phyloP scores from a whole-genome alignment of 2,113 vertebrate species.

The Dipodomys spectabilis region DNA sequence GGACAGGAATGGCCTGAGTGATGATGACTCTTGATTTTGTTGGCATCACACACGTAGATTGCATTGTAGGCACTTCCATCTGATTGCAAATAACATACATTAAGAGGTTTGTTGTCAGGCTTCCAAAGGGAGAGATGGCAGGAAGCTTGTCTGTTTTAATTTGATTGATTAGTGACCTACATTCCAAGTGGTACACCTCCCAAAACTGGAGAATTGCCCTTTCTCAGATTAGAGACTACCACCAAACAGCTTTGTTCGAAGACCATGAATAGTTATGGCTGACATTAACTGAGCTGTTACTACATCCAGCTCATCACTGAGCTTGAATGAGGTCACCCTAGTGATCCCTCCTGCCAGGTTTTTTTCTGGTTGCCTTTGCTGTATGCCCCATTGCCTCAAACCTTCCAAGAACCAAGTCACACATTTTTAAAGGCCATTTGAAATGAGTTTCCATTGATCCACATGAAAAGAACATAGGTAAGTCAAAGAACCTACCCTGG shows the following conservation, averaged over 20 bases:
- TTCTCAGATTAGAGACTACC: constrained; percentile 19
- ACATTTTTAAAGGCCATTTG: neutral
- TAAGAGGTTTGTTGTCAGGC: constrained; percentile 77
- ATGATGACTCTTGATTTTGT: constrained; percentile 75
- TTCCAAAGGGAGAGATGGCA: constrained; percentile 64
- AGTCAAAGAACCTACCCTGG: neutral
- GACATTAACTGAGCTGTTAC: neutral
- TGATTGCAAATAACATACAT: constrained; percentile 59
- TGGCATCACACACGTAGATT: constrained; percentile 49
- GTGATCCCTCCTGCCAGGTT: no score
- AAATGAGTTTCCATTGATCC: constrained; percentile 4
- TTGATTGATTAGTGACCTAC: constrained; percentile 70
- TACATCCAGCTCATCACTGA: neutral
- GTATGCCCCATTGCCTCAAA: neutral
- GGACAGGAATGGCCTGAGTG: constrained; percentile 66
- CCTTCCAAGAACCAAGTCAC: neutral
- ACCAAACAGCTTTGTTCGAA: neutral
- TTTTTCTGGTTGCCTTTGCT: neutral
- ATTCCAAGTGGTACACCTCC: constrained; percentile 48
- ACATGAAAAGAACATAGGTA: neutral
- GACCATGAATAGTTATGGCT: neutral
- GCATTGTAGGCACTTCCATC: constrained; percentile 42
- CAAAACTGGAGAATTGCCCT: neutral
- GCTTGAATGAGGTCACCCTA: no score
- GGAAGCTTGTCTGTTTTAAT: constrained; percentile 55